Base-by-base conservation (phyloP, 2,888 invertebrate species). In the Hypomecis punctinalis region DNA sequence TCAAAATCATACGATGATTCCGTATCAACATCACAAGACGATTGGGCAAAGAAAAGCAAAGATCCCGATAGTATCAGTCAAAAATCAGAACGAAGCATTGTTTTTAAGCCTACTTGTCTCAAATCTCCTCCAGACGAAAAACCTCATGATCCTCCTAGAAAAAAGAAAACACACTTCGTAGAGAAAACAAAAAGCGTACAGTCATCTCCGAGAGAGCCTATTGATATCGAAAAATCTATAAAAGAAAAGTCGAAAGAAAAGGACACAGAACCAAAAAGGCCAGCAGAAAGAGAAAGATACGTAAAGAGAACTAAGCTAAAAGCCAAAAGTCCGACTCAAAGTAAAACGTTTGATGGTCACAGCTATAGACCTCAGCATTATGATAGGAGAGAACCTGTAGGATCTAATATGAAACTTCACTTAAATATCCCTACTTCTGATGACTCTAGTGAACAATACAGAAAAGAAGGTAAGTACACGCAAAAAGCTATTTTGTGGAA, bases 341-440 rank as follows among this genome's bases (percentile, higher is more conserved):
- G 74, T 72, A 92, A 91, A 82, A 75, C 82, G 39, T 67, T 83
- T 36, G 91, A 91, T 66, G 79, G 84, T 67, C 84, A 87, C 63
- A 74, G 82, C 61, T 85, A 91, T 60, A 84, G 93, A 74, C 73
- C 85, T 62, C 81, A 87, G 70, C 91, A 93, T 70, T 88, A 90
- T 40, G 86, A 93, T n/a, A 87, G 94, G 81, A 90, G 94, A 58
- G 94, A 94, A 72, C 83, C 86, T 76, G 77, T 88, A 68, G 87
- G 90, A 37, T 92, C 94, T 49, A 91, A 90, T 66, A 88, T 91
- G 74, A 94, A 94, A 75, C 88, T 94, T 49, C 89, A 93, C 67
- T 82, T 93, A 0, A 94, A 94, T 70, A 93, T 94, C 69, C 94
- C 94, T 11, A 94, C 94, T 13, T 94, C 94, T 40, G 94, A 94